A percentile compares a stretch with the other conserved stretches of the same genome.
phyloP scores from a whole-genome alignment of 2,797 vertebrate genomes.

The Phataginus tricuspis region DNA sequence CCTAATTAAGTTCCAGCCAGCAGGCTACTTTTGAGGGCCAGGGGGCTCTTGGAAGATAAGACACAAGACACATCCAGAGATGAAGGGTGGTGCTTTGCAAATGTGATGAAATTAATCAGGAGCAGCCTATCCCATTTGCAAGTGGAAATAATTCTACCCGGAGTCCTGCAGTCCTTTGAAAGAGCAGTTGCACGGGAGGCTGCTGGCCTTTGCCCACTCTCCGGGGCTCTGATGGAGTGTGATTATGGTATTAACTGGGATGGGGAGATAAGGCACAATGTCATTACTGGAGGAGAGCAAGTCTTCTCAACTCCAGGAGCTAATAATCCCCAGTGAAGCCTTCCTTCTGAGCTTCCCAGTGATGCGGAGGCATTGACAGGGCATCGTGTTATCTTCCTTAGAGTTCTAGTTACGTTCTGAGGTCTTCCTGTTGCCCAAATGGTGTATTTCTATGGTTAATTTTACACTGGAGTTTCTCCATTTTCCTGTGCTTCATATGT shows the following conservation, averaged over 20 bases:
- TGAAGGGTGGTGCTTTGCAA: slow-evolving; percentile 30
- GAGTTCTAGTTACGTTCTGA: not conserved
- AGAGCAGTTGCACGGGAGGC: not conserved
- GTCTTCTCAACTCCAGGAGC: slow-evolving; percentile 40
- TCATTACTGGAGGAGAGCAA: not conserved
- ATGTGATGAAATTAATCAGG: not conserved
- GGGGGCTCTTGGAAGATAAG: slow-evolving; percentile 70
- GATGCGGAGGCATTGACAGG: not conserved
- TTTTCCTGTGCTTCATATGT: not conserved
- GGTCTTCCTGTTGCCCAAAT: not conserved
- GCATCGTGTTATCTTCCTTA: slow-evolving; percentile 17
- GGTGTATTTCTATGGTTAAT: not conserved
- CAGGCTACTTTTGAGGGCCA: slow-evolving; percentile 62
- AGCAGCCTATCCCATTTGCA: not conserved
- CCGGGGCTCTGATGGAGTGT: not conserved
- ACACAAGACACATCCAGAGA: slow-evolving; percentile 56
- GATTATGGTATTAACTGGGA: slow-evolving; percentile 25
- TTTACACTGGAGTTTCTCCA: not conserved
- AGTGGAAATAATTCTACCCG: not conserved
- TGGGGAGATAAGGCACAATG: not conserved
- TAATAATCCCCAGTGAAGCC: slow-evolving; percentile 67
- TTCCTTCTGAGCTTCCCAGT: slow-evolving; percentile 34
- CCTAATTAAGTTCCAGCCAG: slow-evolving; percentile 81
- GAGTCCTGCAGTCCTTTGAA: not conserved
- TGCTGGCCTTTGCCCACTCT: not conserved